Conservation (phyloP, 2,113 vertebrate genomes). For the Cepphus grylle region DNA sequence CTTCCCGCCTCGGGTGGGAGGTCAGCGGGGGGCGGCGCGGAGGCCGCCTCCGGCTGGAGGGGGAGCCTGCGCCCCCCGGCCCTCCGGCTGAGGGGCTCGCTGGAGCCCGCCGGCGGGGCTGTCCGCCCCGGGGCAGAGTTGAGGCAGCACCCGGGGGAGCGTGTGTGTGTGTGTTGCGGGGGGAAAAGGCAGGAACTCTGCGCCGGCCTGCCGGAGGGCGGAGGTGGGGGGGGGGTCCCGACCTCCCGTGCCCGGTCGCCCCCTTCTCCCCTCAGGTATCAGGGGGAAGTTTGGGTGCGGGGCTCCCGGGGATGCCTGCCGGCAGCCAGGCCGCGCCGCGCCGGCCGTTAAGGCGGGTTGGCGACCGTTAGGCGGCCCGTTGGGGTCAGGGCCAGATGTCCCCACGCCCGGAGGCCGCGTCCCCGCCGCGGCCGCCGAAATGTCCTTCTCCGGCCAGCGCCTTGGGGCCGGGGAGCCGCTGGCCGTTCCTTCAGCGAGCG, state of each 20-base stretch:
- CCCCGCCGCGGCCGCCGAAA: background rate
- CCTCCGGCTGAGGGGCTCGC: background rate
- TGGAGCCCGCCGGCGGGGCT: background rate
- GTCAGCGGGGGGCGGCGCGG: constrained; percentile 8
- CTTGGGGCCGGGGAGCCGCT: background rate
- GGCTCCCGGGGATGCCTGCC: background rate
- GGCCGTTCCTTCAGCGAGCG: background rate
- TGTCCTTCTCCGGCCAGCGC: background rate
- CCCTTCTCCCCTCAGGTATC: background rate
- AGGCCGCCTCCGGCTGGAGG: background rate
- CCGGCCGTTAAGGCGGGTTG: background rate
- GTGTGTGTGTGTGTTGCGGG: background rate
- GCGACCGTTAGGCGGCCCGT: background rate
- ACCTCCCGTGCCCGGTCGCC: no score
- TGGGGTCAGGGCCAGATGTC: background rate
- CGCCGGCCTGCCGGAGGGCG: background rate
- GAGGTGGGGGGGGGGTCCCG: no score
- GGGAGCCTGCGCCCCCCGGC: background rate
- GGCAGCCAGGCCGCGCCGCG: background rate
- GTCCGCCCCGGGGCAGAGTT: background rate
- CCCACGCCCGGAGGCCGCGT: background rate
- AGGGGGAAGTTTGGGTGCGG: background rate
- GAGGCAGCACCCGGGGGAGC: background rate
- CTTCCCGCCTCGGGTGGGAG: background rate
- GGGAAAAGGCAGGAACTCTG: background rate